These are phyloP conservation scores for Limnothrissa miodon DNA, from an alignment of 2,113 vertebrate genomes.

Conservation along the genomic window DNA sequence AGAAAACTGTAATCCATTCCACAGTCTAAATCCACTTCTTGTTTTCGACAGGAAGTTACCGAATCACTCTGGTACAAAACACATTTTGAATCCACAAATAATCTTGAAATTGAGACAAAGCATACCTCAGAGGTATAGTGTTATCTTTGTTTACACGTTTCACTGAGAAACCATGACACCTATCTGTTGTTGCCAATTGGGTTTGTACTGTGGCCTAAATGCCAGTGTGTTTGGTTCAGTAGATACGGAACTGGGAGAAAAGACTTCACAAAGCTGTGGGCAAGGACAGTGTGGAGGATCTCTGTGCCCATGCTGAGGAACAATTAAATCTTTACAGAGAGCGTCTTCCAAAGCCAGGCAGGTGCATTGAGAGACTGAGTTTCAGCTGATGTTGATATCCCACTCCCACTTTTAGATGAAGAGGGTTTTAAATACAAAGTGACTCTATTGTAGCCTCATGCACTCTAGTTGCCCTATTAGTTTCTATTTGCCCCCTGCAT, in stretches of 20 bases:
- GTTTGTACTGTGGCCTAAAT: too few relatives aligned
- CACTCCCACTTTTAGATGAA: neutral
- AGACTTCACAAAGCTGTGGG: conserved; percentile 52
- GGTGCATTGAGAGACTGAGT: neutral
- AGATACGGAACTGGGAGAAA: conserved; percentile 68
- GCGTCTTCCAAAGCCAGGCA: conserved; percentile 58
- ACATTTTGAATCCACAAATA: conserved; percentile 52
- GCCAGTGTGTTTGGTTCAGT: neutral
- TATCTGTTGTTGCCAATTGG: neutral
- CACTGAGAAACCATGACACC: neutral
- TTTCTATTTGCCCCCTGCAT: neutral
- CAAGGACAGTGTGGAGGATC: conserved; percentile 47
- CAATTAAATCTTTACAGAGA: conserved; percentile 55
- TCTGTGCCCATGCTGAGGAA: conserved; percentile 54
- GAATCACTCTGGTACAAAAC: conserved; percentile 64
- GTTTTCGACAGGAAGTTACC: conserved; percentile 60
- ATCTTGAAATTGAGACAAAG: conserved; percentile 50
- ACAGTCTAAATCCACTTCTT: neutral
- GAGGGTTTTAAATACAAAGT: conserved; percentile 1
- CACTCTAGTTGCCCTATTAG: conserved; percentile 50
- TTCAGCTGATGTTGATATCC: neutral
- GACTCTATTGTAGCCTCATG: conserved; percentile 20
- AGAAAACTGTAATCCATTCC: neutral
- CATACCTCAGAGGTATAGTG: conserved; percentile 59
- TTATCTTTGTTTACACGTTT: neutral